Conservation (phyloP, 2,113 vertebrate species). For the Heterochromis multidens region DNA sequence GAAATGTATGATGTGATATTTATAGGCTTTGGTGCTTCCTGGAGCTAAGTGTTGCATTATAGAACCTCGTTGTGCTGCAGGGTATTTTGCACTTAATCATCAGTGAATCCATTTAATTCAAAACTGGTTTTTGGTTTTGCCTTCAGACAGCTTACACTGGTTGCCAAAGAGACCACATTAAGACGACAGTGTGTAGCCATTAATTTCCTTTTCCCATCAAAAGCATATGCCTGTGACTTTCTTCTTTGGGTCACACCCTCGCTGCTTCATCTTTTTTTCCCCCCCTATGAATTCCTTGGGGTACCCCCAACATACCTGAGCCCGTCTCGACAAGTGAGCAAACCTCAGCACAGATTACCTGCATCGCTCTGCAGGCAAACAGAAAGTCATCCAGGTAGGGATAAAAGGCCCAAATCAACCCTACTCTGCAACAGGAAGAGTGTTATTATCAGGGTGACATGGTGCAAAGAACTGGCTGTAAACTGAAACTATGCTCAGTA, state of each 20-base stretch:
- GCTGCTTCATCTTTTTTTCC: neutral
- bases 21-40: too few relatives aligned
- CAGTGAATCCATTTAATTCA: slow-evolving; percentile 13
- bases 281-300: slow-evolving; percentile 14
- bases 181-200: slow-evolving; percentile 5
- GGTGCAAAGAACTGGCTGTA: neutral
- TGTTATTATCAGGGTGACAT: neutral
- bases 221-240: slow-evolving; percentile 26
- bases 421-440: neutral
- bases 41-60: neutral
- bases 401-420: neutral
- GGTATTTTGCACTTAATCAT: slow-evolving; percentile 45
- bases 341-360: neutral
- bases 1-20: slow-evolving; percentile 26
- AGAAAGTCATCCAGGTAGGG: neutral
- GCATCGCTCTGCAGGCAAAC: neutral
- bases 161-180: slow-evolving; percentile 30
- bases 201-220: slow-evolving; percentile 41
- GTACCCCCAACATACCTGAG: slow-evolving; percentile 43
- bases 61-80: neutral
- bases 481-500: neutral
- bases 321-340: slow-evolving; percentile 44
- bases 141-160: slow-evolving; percentile 1
- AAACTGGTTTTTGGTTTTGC: slow-evolving; percentile 36
- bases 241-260: slow-evolving; percentile 13